These are phyloP conservation scores for Phenganax stokvisi DNA, from an alignment of 92 coral and sea anemone species.

Conservation along the genomic window DNA sequence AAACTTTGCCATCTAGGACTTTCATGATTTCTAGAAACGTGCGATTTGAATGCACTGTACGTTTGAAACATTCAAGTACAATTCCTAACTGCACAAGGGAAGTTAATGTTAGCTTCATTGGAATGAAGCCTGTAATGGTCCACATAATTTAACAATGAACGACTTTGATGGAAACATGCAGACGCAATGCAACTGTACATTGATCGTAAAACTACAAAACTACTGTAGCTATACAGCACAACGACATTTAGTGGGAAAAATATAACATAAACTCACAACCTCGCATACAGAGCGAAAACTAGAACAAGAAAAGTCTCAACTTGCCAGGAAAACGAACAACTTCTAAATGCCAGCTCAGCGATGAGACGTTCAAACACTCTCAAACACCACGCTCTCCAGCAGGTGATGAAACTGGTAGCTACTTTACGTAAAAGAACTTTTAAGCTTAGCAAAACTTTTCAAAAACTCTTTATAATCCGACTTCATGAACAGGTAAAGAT, in stretches of 20 bases:
- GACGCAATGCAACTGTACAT: slow-evolving; percentile 15
- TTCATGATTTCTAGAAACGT: slow-evolving; percentile 21
- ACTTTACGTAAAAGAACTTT: no score
- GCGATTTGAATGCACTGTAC: slow-evolving; percentile 20
- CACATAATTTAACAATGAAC: slow-evolving; percentile 12
- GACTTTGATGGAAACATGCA: slow-evolving; percentile 2
- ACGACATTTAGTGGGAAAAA: not conserved
- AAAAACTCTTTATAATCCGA: no score
- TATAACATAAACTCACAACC: not conserved
- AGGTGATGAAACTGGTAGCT: not conserved
- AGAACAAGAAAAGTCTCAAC: not conserved
- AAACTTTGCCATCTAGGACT: not conserved
- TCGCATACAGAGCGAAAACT: not conserved
- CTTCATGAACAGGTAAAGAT: no score
- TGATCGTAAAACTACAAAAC: not conserved
- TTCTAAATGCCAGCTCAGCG: not conserved
- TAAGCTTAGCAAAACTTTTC: no score
- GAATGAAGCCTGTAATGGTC: slow-evolving; percentile 27
- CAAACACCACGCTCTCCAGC: not conserved
- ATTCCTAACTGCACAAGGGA: slow-evolving; percentile 27
- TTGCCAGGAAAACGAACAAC: not conserved
- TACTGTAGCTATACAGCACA: not conserved
- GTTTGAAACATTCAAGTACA: slow-evolving; percentile 25
- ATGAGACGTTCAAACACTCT: not conserved
- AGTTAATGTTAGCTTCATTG: slow-evolving; percentile 11